phyloP scores from a whole-genome alignment of 2,113 vertebrate genomes.

The Craseonycteris thonglongyai region DNA sequence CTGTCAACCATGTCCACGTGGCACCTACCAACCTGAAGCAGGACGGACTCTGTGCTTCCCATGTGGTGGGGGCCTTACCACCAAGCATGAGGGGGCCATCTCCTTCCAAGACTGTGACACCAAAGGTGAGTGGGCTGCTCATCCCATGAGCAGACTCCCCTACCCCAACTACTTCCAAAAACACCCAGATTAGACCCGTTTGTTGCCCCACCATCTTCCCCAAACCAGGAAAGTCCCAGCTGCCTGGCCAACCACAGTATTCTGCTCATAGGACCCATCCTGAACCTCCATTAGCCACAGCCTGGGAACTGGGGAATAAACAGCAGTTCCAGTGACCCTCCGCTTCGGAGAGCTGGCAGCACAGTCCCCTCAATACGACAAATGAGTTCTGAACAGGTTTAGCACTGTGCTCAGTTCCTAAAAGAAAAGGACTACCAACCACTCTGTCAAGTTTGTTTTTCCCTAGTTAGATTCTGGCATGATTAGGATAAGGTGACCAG shows the following conservation, averaged over 20 bases:
- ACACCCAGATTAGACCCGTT: background rate
- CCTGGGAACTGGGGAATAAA: background rate
- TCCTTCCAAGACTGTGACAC: conserved; percentile 98
- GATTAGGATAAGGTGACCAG: background rate
- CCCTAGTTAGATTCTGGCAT: background rate
- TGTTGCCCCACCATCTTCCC: background rate
- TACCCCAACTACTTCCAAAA: background rate
- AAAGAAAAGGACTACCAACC: background rate
- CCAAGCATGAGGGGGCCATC: conserved; percentile 91
- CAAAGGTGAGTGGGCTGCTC: conserved; percentile 86
- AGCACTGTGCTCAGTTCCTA: background rate
- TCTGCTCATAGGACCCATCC: background rate
- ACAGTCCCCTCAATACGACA: background rate
- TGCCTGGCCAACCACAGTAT: background rate
- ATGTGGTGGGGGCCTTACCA: conserved; percentile 93
- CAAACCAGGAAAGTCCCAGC: background rate
- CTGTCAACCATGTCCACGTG: conserved; percentile 90
- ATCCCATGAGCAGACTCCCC: no score
- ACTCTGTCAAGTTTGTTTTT: background rate
- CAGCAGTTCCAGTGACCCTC: background rate
- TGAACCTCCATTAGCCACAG: background rate
- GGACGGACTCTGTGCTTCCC: conserved; percentile 93
- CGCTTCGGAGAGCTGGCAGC: background rate
- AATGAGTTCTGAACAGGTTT: background rate
- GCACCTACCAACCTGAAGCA: conserved; percentile 92